Evolutionary conservation across 2,797 vertebrate species (phyloP).

Genomic region (Muscicapa striata): DNA sequence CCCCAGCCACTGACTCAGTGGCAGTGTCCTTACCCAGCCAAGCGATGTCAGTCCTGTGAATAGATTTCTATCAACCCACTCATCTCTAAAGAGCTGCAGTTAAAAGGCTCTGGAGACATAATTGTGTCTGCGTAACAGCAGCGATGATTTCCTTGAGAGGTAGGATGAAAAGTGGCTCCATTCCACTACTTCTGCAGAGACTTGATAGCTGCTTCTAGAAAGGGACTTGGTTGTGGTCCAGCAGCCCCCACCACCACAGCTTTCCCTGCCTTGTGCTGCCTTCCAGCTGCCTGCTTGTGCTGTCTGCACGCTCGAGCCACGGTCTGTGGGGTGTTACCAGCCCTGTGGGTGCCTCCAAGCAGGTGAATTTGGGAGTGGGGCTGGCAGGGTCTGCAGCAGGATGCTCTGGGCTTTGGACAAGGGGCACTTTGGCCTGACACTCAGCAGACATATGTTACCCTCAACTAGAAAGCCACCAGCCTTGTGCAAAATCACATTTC

Average conservation of each 20-base stretch:
- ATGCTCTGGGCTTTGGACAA: not conserved
- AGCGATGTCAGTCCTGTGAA: constrained; percentile 11
- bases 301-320: rapidly evolving
- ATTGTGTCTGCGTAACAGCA: constrained; percentile 31
- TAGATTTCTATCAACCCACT: constrained; percentile 50
- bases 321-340: not conserved
- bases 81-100: constrained; percentile 33
- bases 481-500: not conserved
- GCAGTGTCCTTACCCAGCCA: constrained; percentile 11
- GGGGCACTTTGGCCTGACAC: not conserved
- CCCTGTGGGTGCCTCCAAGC: not conserved
- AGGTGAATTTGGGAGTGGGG: not conserved
- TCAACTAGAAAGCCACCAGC: not conserved
- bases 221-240: not conserved
- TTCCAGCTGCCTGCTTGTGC: not conserved
- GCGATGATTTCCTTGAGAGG: constrained; percentile 36
- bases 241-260: not conserved
- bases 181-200: constrained; percentile 30
- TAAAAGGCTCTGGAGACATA: constrained; percentile 53
- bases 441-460: not conserved
- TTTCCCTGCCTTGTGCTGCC: not conserved
- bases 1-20: not conserved
- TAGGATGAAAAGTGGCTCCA: constrained; percentile 30
- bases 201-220: constrained; percentile 38
- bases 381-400: not conserved